Conservation (phyloP, 2,113 vertebrate genomes). For the Pseudorasbora parva region DNA sequence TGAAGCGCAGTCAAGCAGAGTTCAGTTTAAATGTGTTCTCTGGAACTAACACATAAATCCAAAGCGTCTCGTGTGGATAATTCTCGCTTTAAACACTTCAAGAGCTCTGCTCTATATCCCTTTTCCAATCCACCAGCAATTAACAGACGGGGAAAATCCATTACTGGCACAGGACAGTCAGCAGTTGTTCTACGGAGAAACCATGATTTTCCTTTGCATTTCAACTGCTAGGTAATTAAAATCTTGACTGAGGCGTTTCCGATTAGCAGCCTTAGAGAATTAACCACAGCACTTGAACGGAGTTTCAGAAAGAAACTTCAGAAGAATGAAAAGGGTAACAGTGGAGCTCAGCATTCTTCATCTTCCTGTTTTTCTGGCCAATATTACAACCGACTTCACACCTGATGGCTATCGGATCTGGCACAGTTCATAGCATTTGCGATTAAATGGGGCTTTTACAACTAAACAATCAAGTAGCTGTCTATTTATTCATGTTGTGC, state of each 20-base stretch:
- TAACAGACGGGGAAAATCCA: constrained; percentile 48
- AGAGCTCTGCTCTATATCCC: constrained; percentile 21
- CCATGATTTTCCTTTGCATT: constrained; percentile 11
- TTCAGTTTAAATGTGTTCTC: constrained; percentile 34
- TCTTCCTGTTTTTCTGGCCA: constrained; percentile 22
- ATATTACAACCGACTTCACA: constrained; percentile 30
- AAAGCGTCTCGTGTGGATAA: constrained; percentile 19
- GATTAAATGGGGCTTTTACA: constrained; percentile 36
- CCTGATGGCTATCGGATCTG: constrained; percentile 24
- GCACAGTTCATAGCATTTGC: constrained; percentile 32
- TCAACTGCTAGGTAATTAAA: constrained; percentile 51
- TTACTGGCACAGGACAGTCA: constrained; percentile 38
- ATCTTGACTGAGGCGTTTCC: constrained; percentile 46
- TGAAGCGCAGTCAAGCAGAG: constrained; percentile 26
- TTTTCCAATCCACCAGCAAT: constrained; percentile 44
- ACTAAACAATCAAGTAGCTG: constrained; percentile 6
- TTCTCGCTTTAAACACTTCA: constrained; percentile 5
- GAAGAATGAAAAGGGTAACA: background rate
- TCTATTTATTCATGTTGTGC: constrained; percentile 29
- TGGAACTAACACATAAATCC: constrained; percentile 32
- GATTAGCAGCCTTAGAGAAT: constrained; percentile 43
- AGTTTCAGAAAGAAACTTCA: constrained; percentile 1
- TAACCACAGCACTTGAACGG: background rate
- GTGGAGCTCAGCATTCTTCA: constrained; percentile 30
- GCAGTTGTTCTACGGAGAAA: constrained; percentile 13